phyloP scores from a whole-genome alignment of 2,888 invertebrate species.

The Sisyra nigra region DNA sequence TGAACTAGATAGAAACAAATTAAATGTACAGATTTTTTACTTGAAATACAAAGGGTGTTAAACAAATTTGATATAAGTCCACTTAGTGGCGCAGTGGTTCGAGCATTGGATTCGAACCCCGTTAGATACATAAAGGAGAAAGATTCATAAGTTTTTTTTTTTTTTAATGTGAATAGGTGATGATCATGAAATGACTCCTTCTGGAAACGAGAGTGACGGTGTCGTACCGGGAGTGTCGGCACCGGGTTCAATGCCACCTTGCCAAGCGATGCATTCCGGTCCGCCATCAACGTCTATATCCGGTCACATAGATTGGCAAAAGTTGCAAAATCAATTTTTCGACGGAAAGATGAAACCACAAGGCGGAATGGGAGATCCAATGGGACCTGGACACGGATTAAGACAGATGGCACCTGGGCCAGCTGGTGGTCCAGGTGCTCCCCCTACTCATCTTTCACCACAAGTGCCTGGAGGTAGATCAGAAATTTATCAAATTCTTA shows the following conservation, averaged over 20 bases:
- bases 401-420: slow-evolving; percentile 6
- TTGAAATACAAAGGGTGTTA: no score
- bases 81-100: no score
- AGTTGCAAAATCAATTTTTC: slow-evolving; percentile 74
- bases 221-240: slow-evolving; percentile 21
- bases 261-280: slow-evolving; percentile 2
- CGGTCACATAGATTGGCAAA: slow-evolving; percentile 79
- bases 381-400: slow-evolving; percentile 9
- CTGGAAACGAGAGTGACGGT: slow-evolving; percentile 25
- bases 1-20: no score
- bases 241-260: slow-evolving; percentile 23
- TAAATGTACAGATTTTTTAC: no score
- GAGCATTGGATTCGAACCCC: no score
- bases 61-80: no score
- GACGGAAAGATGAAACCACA: slow-evolving; percentile 48
- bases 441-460: slow-evolving; percentile 21
- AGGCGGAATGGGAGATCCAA: slow-evolving; percentile 22
- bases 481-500: no score
- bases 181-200: slow-evolving; percentile 15
- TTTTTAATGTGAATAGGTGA: slow-evolving; percentile 1
- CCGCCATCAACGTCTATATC: slow-evolving; percentile 25
- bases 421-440: slow-evolving; percentile 8
- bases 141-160: slow-evolving; percentile 10
- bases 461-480: slow-evolving; percentile 21
- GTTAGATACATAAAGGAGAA: not conserved